Percentiles rank a stretch among this genome's conserved stretches.
Evolutionary conservation across 35 echinoderm and acorn worm genomes (phyloP).

Genomic region (Apostichopus parvimensis): DNA sequence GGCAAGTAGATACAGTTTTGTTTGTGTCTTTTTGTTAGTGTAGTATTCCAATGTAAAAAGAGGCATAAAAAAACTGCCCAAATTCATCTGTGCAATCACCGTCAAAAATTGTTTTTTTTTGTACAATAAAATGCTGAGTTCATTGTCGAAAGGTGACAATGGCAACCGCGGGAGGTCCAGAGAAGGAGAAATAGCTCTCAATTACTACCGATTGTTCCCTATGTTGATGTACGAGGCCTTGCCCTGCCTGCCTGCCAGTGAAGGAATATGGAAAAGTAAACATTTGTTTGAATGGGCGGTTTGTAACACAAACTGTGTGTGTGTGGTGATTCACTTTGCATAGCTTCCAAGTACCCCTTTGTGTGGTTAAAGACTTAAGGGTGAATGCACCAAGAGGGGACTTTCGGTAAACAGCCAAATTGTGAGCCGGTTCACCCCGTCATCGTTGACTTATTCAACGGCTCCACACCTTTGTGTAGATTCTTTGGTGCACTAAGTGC

Average conservation of each 20-base stretch:
- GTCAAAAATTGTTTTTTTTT: neutral
- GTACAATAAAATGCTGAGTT: neutral
- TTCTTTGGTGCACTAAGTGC: slow-evolving; percentile 19
- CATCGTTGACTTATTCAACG: neutral
- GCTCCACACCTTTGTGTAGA: slow-evolving; percentile 29
- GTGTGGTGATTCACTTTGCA: slow-evolving; percentile 36
- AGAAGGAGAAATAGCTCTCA: neutral
- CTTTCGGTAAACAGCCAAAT: slow-evolving; percentile 39
- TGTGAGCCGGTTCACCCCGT: neutral
- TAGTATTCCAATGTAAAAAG: neutral
- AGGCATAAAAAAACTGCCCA: neutral
- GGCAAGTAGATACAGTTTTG: neutral
- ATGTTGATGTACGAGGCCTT: slow-evolving; percentile 20
- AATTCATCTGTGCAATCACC: slow-evolving; percentile 1
- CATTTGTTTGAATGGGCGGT: slow-evolving; percentile 37
- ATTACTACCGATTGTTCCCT: slow-evolving; percentile 5
- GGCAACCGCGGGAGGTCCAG: slow-evolving; percentile 20
- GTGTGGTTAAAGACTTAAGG: slow-evolving; percentile 41
- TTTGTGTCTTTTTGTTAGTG: neutral
- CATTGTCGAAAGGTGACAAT: slow-evolving; percentile 18
- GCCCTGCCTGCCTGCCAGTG: slow-evolving; percentile 2
- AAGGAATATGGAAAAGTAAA: slow-evolving; percentile 47
- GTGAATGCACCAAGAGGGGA: slow-evolving; percentile 2
- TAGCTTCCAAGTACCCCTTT: slow-evolving; percentile 30
- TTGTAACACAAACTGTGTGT: slow-evolving; percentile 48